Evolutionary conservation across 1,140 invertebrate genomes (phyloP).

Genomic region (Atta texana): DNA sequence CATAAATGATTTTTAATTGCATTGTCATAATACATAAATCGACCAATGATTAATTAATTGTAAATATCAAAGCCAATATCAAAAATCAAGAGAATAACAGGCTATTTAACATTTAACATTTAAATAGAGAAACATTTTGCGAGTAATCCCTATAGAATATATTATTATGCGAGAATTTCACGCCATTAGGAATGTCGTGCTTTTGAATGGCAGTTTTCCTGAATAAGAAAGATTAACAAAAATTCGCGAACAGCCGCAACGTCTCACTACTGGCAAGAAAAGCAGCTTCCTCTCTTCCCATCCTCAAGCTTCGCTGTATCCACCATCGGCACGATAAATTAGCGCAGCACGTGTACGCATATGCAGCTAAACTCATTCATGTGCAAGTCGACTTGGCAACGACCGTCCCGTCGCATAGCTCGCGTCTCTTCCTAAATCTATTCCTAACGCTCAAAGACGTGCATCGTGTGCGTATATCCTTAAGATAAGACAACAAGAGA

Average conservation of each 20-base stretch:
- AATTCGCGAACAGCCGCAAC: constrained; percentile 47
- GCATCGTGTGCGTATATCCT: constrained; percentile 23
- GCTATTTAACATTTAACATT: not conserved
- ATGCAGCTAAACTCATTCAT: constrained; percentile 84
- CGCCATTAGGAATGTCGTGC: not conserved
- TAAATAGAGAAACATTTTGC: not conserved
- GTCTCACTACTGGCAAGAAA: constrained; percentile 44
- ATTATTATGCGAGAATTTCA: not conserved
- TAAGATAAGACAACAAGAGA: constrained; percentile 53
- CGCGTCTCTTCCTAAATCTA: constrained; percentile 83
- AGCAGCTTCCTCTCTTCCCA: not conserved
- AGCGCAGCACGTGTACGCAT: constrained; percentile 81
- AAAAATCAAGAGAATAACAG: not conserved
- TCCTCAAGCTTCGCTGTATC: constrained; percentile 29
- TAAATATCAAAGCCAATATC: not conserved
- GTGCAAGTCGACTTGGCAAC: constrained; percentile 80
- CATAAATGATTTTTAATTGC: not conserved
- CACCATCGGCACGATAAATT: constrained; percentile 80
- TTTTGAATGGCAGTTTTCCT: not conserved
- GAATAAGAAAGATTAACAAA: not conserved
- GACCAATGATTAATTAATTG: not conserved
- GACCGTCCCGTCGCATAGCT: constrained; percentile 77
- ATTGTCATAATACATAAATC: not conserved
- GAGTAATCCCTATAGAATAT: not conserved
- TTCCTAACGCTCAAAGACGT: constrained; percentile 72